Evolutionary conservation across 2,113 vertebrate genomes (phyloP), one percentile per base, ranked within the genome.

Genomic region (Antechinus flavipes): DNA sequence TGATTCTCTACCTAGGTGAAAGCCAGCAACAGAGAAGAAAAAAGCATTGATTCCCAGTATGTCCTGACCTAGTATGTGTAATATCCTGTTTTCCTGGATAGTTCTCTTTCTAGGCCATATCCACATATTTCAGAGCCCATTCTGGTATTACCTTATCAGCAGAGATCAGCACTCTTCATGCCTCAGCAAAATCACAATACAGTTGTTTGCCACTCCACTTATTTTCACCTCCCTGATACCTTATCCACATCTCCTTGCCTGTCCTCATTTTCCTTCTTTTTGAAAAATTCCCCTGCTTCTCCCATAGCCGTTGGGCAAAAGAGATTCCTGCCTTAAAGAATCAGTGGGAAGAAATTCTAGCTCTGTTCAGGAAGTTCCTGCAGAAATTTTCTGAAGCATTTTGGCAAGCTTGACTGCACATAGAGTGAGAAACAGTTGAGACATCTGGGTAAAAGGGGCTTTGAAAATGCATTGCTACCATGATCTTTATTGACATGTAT

Each of bases 21-120:
- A 91, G 58, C 54, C 46, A 12, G 61, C 95, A 97, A 68, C 2
- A 42, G 50, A 92, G 91, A 95, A 76, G 92, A 58, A 95, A 47
- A 89, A 35, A 93, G 50, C 24, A 14, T 92, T 25, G 58, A 84
- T 49, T 46, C 47, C 76, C 91, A 26, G 58, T 84, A 46, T 42
- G 84, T 47, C 6, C 52, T 0, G n/a, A 52, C 27, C 12, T 42
- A 16, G 68, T 76, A 6, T n/a, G 12, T 35, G 35, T 16, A n/a
- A 76, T n/a, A 35, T 76, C 61, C 30, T n/a, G 14, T n/a, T n/a
- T n/a, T 84, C n/a, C 68, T 84, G n/a, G 35, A 42, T 19, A 42
- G n/a, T 23, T 6, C 25, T 35, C 27, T 6, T 0, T 0, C 53
- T 42, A 35, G 10, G 54, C 91, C 2, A 11, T 49, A 50, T 19